Evolutionary conservation across 2,797 vertebrate species (phyloP).

Genomic region (Esox masquinongy): DNA sequence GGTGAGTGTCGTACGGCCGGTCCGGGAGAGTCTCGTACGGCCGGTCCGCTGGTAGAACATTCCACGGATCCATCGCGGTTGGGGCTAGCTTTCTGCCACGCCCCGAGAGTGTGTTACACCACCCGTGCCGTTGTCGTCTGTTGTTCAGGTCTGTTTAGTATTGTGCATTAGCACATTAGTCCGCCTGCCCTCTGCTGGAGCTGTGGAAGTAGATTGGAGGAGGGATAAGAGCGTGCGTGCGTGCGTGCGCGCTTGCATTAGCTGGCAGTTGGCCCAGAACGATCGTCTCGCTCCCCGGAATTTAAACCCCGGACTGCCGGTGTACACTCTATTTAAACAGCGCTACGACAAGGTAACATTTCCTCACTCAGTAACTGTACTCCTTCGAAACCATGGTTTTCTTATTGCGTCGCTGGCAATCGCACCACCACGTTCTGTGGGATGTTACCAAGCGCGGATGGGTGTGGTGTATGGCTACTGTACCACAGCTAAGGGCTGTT

Average conservation of each 20-base stretch:
- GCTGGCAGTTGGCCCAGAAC: neutral
- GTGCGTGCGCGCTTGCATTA: neutral
- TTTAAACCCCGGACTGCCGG: neutral
- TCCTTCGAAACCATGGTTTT: neutral
- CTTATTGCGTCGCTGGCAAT: neutral
- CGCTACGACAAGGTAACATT: neutral
- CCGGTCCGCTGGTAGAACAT: slow-evolving; percentile 28
- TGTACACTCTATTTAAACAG: neutral
- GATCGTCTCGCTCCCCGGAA: neutral
- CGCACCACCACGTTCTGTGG: neutral
- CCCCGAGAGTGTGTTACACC: neutral
- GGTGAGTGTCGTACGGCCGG: slow-evolving; percentile 46
- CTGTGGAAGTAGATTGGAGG: neutral
- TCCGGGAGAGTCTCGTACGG: slow-evolving; percentile 35
- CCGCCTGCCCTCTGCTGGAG: neutral
- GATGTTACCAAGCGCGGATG: too few species aligned
- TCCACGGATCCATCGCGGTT: too few species aligned
- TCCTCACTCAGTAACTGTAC: neutral
- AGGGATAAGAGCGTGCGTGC: neutral
- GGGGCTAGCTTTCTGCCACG: too few species aligned
- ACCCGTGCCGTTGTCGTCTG: neutral
- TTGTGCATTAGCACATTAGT: neutral
- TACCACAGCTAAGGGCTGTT: too few species aligned
- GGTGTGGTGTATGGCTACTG: too few species aligned
- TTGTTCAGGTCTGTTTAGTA: neutral